Evolutionary conservation across 2,888 invertebrate genomes (phyloP).

Genomic region (Aporophyla lueneburgensis): DNA sequence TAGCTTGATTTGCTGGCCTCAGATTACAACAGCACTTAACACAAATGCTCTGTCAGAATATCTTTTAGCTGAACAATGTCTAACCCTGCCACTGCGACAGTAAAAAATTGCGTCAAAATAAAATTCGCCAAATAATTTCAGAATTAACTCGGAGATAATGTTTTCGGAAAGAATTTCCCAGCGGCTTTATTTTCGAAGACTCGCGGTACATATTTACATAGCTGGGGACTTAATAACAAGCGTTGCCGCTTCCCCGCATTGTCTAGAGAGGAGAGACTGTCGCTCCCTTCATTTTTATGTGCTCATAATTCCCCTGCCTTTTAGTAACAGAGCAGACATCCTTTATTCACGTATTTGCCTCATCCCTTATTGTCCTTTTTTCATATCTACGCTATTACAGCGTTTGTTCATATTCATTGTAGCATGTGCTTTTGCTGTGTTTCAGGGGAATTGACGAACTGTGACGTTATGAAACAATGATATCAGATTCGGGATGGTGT

Average conservation of each 20-base stretch:
- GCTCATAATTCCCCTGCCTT: constrained; percentile 78
- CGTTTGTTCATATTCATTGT: constrained; percentile 74
- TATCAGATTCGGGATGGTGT: constrained; percentile 25
- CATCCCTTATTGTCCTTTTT: constrained; percentile 81
- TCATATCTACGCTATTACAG: constrained; percentile 79
- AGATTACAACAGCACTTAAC: too few relatives aligned
- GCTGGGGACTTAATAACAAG: constrained; percentile 75
- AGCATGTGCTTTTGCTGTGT: constrained; percentile 57
- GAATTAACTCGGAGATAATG: constrained; percentile 54
- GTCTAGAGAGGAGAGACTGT: constrained; percentile 70
- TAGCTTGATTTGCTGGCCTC: too few relatives aligned
- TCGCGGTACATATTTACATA: constrained; percentile 70
- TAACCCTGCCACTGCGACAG: constrained; percentile 25
- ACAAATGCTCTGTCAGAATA: too few relatives aligned
- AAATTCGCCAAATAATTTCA: constrained; percentile 45
- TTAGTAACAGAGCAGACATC: constrained; percentile 74
- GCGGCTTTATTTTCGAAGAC: constrained; percentile 61
- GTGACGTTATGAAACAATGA: constrained; percentile 54
- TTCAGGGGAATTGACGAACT: constrained; percentile 60
- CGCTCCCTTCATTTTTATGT: constrained; percentile 77
- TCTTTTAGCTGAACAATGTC: neutral
- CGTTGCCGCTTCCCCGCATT: constrained; percentile 70
- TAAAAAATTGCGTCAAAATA: constrained; percentile 25
- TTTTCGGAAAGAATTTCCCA: constrained; percentile 58
- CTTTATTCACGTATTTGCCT: constrained; percentile 79